Evolutionary conservation across 1,140 invertebrate genomes (phyloP), one percentile per base, ranked within the genome.

Genomic region (Subanguina moxae): DNA sequence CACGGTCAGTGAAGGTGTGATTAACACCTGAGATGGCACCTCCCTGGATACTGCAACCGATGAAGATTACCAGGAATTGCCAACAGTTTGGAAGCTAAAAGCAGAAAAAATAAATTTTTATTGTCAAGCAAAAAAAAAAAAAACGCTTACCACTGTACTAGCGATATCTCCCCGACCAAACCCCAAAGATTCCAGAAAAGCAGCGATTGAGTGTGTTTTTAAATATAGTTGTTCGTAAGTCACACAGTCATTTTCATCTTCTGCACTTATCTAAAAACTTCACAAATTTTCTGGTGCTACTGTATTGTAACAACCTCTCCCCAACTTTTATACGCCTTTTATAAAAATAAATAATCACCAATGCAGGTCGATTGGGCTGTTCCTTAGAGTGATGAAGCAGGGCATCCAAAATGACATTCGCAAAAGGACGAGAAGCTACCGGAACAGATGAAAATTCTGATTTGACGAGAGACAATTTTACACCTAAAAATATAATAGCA

Each of bases 131-230:
- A 7, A 3, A 52, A 52, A 52, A 7, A 52, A 15, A 15, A 8
- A 5, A 52, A 3, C 15, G 11, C 32, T 38, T 38, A 38, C 32
- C 32, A 38, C 32, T 38, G 32, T 38, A 11, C 32, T 7, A 0
- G 70, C 72, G 32, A 74, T 62, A 59, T 74, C 70, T 13, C 62
- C 88, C 46, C 88, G 86, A 69, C 84, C 84, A 1, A 91, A 82
- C 28, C 89, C 88, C n/a, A 62, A 46, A n/a, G 46, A 46, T 21
- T 71, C 30, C 21, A 77, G 65, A 59, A 76, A 77, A 19, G 43
- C 27, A 1, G 72, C 73, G 45, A 68, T 19, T 21, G 72, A 67
- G 62, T 74, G 67, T 21, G 25, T 27, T 21, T 65, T 42, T 32
- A 64, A 42, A 25, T 61, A 65, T 17, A 74, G 32, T 30, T 74